These are phyloP conservation scores for Cephus rjabovi DNA, from an alignment of 2,888 invertebrate genomes.

Conservation along the genomic window DNA sequence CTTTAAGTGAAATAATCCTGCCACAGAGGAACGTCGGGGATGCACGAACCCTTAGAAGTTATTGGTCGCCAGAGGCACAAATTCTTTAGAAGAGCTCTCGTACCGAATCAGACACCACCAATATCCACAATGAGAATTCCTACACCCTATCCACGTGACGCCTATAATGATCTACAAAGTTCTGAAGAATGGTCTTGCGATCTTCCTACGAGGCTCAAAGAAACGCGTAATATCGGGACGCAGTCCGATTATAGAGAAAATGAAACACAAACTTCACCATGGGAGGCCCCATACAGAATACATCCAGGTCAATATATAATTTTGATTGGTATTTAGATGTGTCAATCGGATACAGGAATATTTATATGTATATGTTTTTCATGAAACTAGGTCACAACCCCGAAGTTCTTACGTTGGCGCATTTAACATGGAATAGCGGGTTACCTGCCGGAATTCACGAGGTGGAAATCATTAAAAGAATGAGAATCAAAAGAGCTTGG, in stretches of 20 bases:
- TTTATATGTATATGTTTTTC: slow-evolving; percentile 8
- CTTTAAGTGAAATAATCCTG: neutral
- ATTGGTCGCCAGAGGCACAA: slow-evolving; percentile 32
- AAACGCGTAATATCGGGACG: slow-evolving; percentile 67
- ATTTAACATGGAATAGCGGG: slow-evolving; percentile 75
- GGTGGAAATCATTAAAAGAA: slow-evolving; percentile 76
- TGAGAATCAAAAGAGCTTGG: slow-evolving; percentile 76
- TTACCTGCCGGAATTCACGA: slow-evolving; percentile 74
- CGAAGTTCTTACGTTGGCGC: slow-evolving; percentile 76
- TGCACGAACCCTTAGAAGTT: slow-evolving; percentile 53
- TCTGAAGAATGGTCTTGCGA: slow-evolving; percentile 29
- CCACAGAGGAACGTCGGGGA: neutral
- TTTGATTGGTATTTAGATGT: slow-evolving; percentile 54
- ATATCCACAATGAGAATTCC: slow-evolving; percentile 25
- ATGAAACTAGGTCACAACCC: slow-evolving; percentile 62
- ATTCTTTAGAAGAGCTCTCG: slow-evolving; percentile 29
- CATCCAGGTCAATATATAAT: slow-evolving; percentile 43
- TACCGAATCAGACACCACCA: slow-evolving; percentile 30
- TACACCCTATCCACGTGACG: neutral
- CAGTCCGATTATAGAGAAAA: slow-evolving; percentile 82
- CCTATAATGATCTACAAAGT: slow-evolving; percentile 19
- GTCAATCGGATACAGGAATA: slow-evolving; percentile 6
- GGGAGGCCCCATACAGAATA: slow-evolving; percentile 76
- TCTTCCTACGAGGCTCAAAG: slow-evolving; percentile 25
- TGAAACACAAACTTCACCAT: slow-evolving; percentile 82